A percentile compares a stretch with the other conserved stretches of the same genome.
These are phyloP conservation scores for Eupsittula cactorum DNA, from an alignment of 2,113 vertebrate species.

Conservation along the genomic window DNA sequence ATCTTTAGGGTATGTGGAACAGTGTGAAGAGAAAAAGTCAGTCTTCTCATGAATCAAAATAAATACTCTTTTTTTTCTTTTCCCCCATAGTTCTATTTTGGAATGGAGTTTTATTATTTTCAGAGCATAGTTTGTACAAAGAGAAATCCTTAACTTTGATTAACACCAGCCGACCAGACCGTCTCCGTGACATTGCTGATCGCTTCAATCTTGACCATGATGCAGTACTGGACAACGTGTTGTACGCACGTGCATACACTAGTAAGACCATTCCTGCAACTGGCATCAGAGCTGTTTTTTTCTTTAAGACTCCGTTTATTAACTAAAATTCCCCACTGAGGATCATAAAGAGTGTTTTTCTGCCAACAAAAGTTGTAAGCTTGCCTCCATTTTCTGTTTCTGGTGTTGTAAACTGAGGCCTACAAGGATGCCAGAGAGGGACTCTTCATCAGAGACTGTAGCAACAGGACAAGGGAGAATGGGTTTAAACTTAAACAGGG, in stretches of 20 bases:
- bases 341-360: not conserved
- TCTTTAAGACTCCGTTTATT: not conserved
- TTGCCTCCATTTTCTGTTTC: not conserved
- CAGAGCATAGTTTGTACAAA: not conserved
- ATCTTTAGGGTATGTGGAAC: not conserved
- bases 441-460: not conserved
- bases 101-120: constrained; percentile 7
- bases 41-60: not conserved
- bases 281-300: not conserved
- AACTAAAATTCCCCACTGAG: not conserved
- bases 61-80: not conserved
- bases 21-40: constrained; percentile 4
- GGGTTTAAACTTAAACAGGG: not conserved
- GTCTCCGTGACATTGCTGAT: constrained; percentile 93
- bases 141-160: constrained; percentile 71
- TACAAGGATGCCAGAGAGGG: not conserved
- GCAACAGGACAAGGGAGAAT: not conserved
- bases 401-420: not conserved
- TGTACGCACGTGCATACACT: constrained; percentile 95
- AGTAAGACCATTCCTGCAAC: constrained; percentile 77
- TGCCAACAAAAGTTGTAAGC: not conserved
- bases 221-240: constrained; percentile 95
- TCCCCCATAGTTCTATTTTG: not conserved
- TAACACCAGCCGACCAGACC: constrained; percentile 88
- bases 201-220: constrained; percentile 92